phyloP scores from a whole-genome alignment of 2,888 invertebrate species.

The Silvanus unidentatus region DNA sequence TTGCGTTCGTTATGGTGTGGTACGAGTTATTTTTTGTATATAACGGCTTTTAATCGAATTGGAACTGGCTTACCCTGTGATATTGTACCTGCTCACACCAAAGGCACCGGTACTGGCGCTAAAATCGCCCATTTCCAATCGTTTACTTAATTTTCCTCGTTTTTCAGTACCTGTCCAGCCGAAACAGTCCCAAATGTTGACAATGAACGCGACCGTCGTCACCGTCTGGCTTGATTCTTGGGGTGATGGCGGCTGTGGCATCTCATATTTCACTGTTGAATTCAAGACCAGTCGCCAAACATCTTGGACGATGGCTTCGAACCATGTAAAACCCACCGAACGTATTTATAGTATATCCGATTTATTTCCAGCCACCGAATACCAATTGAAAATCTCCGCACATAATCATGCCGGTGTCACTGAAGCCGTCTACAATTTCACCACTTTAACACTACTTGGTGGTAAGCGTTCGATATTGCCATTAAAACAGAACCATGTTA shows the following conservation, averaged over 20 bases:
- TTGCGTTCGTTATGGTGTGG: conserved; percentile 82
- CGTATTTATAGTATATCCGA: conserved; percentile 75
- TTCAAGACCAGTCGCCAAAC: conserved; percentile 62
- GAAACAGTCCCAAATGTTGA: conserved; percentile 73
- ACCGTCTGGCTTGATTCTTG: conserved; percentile 82
- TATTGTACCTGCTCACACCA: conserved; percentile 78
- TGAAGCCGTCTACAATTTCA: conserved; percentile 76
- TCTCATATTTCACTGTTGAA: conserved; percentile 78
- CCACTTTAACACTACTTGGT: conserved; percentile 71
- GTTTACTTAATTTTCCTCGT: background rate
- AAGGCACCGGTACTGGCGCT: conserved; percentile 59
- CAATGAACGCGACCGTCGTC: conserved; percentile 79
- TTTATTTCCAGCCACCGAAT: conserved; percentile 68
- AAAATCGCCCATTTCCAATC: background rate
- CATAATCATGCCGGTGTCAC: conserved; percentile 85
- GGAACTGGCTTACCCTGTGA: conserved; percentile 85
- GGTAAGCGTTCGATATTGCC: conserved; percentile 54
- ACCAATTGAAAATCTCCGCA: conserved; percentile 69
- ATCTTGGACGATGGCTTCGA: conserved; percentile 74
- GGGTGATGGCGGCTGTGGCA: conserved; percentile 86
- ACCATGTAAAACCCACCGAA: conserved; percentile 75
- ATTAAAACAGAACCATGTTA: too few relatives aligned
- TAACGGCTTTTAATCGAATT: conserved; percentile 85
- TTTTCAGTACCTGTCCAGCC: conserved; percentile 68
- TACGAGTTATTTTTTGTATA: conserved; percentile 79